Conservation (phyloP, 2,797 vertebrate species). For the Jordanella pulchra region DNA sequence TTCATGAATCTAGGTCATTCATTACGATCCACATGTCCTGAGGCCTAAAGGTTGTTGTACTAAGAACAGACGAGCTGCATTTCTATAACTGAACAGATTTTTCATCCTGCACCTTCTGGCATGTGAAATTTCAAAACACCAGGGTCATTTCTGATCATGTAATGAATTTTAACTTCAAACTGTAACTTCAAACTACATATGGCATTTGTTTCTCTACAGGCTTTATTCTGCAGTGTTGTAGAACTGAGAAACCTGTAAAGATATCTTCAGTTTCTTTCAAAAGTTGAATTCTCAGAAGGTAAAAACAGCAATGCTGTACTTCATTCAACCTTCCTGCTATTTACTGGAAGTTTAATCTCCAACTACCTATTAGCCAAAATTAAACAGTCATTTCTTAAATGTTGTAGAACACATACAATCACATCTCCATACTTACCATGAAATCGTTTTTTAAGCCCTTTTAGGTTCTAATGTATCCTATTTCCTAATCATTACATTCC, state of each 20-base stretch:
- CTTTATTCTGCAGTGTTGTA: conserved; percentile 12
- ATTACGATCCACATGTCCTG: background rate
- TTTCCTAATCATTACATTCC: no score
- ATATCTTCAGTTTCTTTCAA: no score
- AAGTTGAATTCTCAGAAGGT: no score
- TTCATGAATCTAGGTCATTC: background rate
- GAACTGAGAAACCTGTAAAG: background rate
- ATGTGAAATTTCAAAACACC: conserved; percentile 5
- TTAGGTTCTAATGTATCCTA: background rate
- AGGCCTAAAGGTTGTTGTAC: background rate
- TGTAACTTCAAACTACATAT: background rate
- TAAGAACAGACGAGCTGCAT: no score
- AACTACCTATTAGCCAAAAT: no score
- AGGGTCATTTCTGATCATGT: background rate
- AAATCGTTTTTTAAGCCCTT: no score
- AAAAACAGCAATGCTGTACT: no score
- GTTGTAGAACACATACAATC: no score
- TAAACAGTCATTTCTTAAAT: no score
- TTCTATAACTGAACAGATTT: background rate
- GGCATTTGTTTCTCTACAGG: conserved; percentile 24
- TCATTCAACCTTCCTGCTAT: no score
- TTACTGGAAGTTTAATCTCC: no score
- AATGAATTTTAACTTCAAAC: conserved; percentile 1
- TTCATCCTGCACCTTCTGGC: conserved; percentile 1
- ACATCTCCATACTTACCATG: no score